A percentile compares a stretch with the other conserved stretches of the same genome.
These are phyloP conservation scores for Prunella himalayana DNA, from an alignment of 2,113 vertebrate genomes.

Conservation along the genomic window DNA sequence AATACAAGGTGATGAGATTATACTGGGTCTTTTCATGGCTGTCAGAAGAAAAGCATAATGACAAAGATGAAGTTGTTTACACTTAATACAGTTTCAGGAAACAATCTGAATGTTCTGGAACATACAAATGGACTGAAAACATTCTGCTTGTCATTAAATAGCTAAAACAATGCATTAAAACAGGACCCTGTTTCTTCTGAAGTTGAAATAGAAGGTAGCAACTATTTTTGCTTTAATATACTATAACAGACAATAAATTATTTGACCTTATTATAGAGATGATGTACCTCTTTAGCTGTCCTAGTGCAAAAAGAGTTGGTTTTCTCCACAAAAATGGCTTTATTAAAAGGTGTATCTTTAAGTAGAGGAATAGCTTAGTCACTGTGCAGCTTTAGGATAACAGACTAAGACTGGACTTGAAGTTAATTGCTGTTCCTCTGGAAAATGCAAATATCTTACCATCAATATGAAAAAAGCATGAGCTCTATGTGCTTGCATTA, in stretches of 20 bases:
- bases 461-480: neutral
- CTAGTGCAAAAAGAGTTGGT: neutral
- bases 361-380: neutral
- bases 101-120: neutral
- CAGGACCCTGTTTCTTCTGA: neutral
- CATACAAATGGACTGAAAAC: neutral
- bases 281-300: neutral
- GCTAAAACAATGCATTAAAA: neutral
- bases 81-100: neutral
- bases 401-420: neutral
- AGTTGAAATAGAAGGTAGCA: neutral
- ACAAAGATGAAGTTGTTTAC: neutral
- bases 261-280: neutral
- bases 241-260: neutral
- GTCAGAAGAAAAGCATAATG: conserved; percentile 6
- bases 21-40: neutral
- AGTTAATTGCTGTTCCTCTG: neutral
- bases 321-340: neutral
- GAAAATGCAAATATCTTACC: neutral
- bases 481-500: neutral
- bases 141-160: neutral
- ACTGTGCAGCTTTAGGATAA: neutral
- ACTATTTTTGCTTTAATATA: neutral
- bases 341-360: neutral
- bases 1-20: conserved; percentile 33